phyloP scores from a whole-genome alignment of 2,113 vertebrate genomes.

The Caloenas nicobarica region DNA sequence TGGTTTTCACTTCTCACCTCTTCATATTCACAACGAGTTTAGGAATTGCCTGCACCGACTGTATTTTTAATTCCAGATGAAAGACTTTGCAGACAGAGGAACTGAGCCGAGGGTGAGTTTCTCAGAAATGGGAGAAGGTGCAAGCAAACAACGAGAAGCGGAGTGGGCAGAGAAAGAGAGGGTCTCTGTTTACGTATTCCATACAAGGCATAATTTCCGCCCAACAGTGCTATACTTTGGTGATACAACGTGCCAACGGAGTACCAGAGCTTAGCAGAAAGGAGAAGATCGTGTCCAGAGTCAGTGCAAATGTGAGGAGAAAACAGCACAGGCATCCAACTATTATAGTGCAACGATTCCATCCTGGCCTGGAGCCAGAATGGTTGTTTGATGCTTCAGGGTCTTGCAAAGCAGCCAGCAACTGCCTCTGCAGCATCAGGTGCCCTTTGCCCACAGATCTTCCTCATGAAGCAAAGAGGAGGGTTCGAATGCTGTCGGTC shows the following conservation, averaged over 20 bases:
- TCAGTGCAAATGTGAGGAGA: neutral
- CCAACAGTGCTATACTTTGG: neutral
- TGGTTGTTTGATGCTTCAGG: neutral
- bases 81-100: accelerated
- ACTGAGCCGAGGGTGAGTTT: neutral
- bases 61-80: conserved; percentile 27
- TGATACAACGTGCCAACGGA: accelerated
- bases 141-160: neutral
- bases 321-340: neutral
- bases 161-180: neutral
- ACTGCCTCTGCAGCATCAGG: neutral
- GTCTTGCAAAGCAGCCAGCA: neutral
- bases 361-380: neutral
- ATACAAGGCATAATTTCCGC: neutral
- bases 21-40: neutral
- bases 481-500: neutral
- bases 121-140: conserved; percentile 15
- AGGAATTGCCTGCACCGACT: neutral
- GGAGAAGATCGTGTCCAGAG: neutral
- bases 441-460: neutral
- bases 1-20: neutral
- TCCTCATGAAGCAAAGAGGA: neutral
- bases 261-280: neutral
- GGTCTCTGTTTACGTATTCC: neutral
- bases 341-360: neutral